phyloP scores from a whole-genome alignment of 2,888 invertebrate genomes.

The Apeira syringaria region DNA sequence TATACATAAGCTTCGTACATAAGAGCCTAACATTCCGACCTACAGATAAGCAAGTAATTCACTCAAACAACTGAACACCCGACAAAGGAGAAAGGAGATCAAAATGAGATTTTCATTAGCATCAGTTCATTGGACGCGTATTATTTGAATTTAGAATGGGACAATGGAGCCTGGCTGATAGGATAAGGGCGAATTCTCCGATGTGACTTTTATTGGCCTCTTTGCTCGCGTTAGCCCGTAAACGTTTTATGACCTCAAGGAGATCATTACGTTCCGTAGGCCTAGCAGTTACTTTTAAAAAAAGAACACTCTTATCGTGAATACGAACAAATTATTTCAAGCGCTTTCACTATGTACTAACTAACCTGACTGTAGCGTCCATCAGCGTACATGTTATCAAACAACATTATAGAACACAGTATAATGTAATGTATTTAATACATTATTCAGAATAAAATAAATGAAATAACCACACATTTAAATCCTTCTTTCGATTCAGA shows the following conservation, averaged over 20 bases:
- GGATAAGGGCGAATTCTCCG: conserved; percentile 13
- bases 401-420: no score
- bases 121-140: conserved; percentile 22
- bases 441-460: no score
- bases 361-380: no score
- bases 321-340: no score
- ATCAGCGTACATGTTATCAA: no score
- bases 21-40: not conserved
- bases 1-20: not conserved
- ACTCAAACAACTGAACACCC: conserved; percentile 22
- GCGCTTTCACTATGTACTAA: no score
- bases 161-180: conserved; percentile 4
- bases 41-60: conserved; percentile 27
- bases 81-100: conserved; percentile 22
- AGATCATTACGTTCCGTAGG: not conserved
- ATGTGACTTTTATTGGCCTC: conserved; percentile 21
- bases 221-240: conserved; percentile 5
- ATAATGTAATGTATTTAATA: no score
- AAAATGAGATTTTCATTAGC: conserved; percentile 31
- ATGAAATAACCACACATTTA: no score
- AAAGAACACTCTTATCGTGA: no score
- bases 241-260: conserved; percentile 10
- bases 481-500: no score
- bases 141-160: conserved; percentile 25
- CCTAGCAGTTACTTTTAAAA: not conserved